Evolutionary conservation across 1,140 invertebrate genomes (phyloP).

Genomic region (Lutraria rhynchaena): DNA sequence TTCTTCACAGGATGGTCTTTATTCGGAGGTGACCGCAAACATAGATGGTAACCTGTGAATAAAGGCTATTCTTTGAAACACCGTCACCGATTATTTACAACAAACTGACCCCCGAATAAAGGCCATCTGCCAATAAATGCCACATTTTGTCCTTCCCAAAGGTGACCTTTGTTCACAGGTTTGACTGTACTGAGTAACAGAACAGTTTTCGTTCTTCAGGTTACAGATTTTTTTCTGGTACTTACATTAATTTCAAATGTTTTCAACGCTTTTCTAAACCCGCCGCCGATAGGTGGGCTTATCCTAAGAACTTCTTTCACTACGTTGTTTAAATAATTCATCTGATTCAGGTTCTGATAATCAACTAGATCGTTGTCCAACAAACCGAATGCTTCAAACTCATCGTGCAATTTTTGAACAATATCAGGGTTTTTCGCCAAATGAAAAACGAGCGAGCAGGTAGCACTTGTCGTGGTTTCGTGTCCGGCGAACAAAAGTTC

Average conservation of each 20-base stretch:
- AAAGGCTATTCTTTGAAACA: too few relatives aligned
- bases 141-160: too few relatives aligned
- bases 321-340: conserved; percentile 66
- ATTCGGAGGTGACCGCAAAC: too few relatives aligned
- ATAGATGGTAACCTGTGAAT: too few relatives aligned
- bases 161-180: too few relatives aligned
- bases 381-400: conserved; percentile 33
- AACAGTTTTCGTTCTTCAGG: too few relatives aligned
- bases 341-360: conserved; percentile 60
- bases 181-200: too few relatives aligned
- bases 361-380: conserved; percentile 32
- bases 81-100: too few relatives aligned
- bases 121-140: too few relatives aligned
- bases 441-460: conserved; percentile 52
- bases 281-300: conserved; percentile 69
- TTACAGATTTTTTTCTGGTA: too few relatives aligned
- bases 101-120: too few relatives aligned
- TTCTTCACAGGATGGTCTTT: too few relatives aligned
- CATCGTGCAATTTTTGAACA: conserved; percentile 55
- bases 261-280: conserved; percentile 65
- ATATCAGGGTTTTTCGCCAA: conserved; percentile 65
- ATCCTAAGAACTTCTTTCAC: conserved; percentile 71
- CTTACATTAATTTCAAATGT: conserved; percentile 74
- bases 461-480: conserved; percentile 64
- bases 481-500: conserved; percentile 64